Evolutionary conservation across 2,113 vertebrate species (phyloP), one percentile per base, ranked within the genome.

Genomic region (Ifrita kowaldi): DNA sequence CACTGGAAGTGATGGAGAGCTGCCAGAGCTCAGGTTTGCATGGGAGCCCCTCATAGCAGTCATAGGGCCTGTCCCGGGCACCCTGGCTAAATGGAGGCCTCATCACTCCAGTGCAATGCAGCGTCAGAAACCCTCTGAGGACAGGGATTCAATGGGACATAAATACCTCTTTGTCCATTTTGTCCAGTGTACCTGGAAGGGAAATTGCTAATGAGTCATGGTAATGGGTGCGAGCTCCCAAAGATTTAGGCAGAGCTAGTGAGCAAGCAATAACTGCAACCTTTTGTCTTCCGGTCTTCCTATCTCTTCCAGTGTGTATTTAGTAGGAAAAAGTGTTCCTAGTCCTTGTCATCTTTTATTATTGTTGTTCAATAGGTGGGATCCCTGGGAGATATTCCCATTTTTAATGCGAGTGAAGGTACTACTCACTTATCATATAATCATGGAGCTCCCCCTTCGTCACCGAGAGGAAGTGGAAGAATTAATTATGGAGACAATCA

Each of bases 21-120:
- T 53, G 33, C 22, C 20, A 49, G 55, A 65, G 26, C 42, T 69
- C 26, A 20, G 37, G 8, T 60, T 76, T 76, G 42, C 6, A 0
- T 17, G 59, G n/a, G 18, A 80, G 42, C 28, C 33, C 24, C 28
- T 2, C 0, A 11, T 0, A 62, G 23, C 7, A 4, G n/a, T 12
- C 18, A 2, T 1, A 30, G 53, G 20, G 19, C 24, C 33, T 67
- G 42, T 52, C 18, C 35, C 10, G 24, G n/a, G 42, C 17, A 75
- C 33, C 10, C 47, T 83, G 64, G 27, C 13, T 56, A 18, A 37
- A 33, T 16, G 53, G 14, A 53, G 32, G 5, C 21, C 37, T 67
- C 44, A 2, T n/a, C 0, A 0, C 49, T 23, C 27, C 49, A 18
- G 59, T n/a, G 53, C 39, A 68, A 4, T 13, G 59, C 0, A 0